A percentile compares a stretch with the other conserved stretches of the same genome.
Conservation (phyloP, 2,113 vertebrate species). For the Microtus oregoni region DNA sequence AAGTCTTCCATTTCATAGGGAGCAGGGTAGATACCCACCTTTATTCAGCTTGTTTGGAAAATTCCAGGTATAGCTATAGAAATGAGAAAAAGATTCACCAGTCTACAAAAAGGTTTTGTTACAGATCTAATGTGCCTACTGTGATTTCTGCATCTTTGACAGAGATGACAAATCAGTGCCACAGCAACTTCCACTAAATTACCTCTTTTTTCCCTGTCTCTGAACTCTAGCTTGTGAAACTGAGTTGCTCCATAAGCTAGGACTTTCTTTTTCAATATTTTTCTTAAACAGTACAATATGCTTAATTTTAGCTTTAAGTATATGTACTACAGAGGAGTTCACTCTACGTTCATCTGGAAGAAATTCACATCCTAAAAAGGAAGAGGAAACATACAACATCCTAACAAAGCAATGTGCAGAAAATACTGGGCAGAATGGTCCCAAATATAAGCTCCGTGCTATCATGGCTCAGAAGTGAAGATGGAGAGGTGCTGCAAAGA, state of each 20-base stretch:
- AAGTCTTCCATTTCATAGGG: conserved; percentile 2
- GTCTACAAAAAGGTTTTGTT: not conserved
- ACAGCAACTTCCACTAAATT: not conserved
- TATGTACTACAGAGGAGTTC: not conserved
- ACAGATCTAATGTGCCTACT: not conserved
- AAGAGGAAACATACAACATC: not conserved
- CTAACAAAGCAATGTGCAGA: not conserved
- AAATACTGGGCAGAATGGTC: not conserved
- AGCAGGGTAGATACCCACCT: not conserved
- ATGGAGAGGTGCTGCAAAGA: not conserved
- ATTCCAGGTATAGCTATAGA: not conserved
- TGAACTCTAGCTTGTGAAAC: conserved; percentile 15
- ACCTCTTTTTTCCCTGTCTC: not conserved
- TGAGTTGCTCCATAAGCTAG: not conserved
- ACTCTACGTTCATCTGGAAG: conserved; percentile 10
- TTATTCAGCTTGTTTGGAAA: not conserved
- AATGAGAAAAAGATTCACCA: not conserved
- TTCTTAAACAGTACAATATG: not conserved
- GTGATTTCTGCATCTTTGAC: conserved; percentile 33
- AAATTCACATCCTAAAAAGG: conserved; percentile 36
- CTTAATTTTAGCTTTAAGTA: conserved; percentile 38
- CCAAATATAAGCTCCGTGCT: not conserved
- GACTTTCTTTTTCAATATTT: not conserved
- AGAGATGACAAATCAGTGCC: not conserved
- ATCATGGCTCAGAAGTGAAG: not conserved